Evolutionary conservation across 2,797 vertebrate species (phyloP).

Genomic region (Malurus leucopterus): DNA sequence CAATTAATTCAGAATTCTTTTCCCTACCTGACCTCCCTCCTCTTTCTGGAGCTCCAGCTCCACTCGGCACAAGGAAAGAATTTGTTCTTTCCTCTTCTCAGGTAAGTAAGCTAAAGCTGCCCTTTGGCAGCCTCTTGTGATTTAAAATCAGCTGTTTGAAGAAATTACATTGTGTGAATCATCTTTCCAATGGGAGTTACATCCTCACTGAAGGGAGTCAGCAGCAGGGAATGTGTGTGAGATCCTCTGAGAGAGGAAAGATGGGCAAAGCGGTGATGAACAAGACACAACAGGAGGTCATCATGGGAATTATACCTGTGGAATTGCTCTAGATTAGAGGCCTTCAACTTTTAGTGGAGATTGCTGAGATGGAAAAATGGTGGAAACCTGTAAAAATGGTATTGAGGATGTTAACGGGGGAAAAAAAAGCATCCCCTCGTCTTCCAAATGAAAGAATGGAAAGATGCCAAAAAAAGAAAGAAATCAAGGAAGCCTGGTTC

Average conservation of each 20-base stretch:
- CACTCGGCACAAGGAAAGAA: neutral
- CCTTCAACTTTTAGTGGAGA: neutral
- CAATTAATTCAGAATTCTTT: neutral
- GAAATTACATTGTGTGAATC: neutral
- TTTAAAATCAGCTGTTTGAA: constrained; percentile 2
- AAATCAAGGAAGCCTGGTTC: fast-evolving
- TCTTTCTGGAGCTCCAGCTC: neutral
- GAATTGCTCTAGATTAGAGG: neutral
- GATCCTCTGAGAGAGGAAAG: neutral
- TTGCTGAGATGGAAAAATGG: neutral
- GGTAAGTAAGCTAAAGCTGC: neutral
- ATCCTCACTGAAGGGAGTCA: neutral
- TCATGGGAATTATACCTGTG: neutral
- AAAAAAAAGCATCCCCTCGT: neutral
- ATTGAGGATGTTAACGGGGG: neutral
- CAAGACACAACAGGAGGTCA: neutral
- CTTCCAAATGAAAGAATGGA: neutral
- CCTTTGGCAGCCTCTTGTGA: neutral
- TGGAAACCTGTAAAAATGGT: neutral
- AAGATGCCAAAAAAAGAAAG: neutral
- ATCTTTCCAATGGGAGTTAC: neutral
- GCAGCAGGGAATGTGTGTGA: neutral
- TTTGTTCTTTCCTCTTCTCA: neutral
- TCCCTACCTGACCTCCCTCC: neutral
- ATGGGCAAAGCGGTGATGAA: neutral